Conservation (phyloP, 2,113 vertebrate genomes). For the Chloropsis cyanopogon region DNA sequence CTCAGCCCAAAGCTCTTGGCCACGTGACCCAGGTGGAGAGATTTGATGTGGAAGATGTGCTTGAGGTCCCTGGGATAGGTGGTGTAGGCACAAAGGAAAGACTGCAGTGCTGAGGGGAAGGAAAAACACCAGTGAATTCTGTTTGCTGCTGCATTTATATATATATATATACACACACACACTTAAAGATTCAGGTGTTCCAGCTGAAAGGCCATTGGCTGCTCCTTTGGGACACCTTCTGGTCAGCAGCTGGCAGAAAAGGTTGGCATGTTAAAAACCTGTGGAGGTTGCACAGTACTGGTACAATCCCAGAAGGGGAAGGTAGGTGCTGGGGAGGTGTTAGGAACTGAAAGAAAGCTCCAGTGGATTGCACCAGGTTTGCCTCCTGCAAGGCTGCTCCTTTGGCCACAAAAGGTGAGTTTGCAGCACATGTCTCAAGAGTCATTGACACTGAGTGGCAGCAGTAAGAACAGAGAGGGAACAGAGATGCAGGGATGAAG, state of each 20-base stretch:
- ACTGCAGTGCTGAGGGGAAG: conserved; percentile 83
- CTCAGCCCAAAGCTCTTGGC: conserved; percentile 94
- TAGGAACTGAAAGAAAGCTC: neutral
- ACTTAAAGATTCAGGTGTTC: conserved; percentile 34
- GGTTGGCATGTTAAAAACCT: neutral
- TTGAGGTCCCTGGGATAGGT: conserved; percentile 87
- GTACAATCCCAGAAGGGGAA: neutral
- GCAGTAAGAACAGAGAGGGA: neutral
- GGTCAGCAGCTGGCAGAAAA: conserved; percentile 46
- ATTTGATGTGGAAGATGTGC: conserved; percentile 87
- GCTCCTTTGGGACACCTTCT: conserved; percentile 34
- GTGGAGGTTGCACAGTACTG: neutral
- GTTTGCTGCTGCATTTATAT: neutral
- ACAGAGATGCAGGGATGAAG: neutral
- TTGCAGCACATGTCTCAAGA: neutral
- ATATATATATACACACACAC: neutral
- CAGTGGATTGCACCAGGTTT: neutral
- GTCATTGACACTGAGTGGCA: neutral
- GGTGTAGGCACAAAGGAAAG: conserved; percentile 89
- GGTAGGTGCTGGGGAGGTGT: neutral
- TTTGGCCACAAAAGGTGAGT: neutral
- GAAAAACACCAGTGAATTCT: neutral
- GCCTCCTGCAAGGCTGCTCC: neutral
- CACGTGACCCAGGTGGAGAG: conserved; percentile 85
- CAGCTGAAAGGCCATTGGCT: conserved; percentile 7